Evolutionary conservation across 2,888 invertebrate species (phyloP).

Genomic region (Caenorhabditis becei): DNA sequence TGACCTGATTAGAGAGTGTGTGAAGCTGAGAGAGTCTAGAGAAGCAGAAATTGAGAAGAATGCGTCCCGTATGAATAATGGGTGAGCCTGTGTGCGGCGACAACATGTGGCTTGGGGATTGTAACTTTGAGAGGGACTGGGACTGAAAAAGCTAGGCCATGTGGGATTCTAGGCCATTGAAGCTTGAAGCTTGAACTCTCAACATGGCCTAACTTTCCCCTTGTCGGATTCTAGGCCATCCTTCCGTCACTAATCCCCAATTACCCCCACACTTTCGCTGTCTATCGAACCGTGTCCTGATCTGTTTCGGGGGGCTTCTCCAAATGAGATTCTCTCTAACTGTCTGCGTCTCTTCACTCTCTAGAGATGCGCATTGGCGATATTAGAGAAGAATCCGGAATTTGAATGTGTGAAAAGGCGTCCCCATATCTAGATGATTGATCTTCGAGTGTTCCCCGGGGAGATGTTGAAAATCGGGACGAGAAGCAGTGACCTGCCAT

Average conservation of each 20-base stretch:
- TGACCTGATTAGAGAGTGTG: background rate
- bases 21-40: background rate
- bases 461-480: too few relatives aligned
- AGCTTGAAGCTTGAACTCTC: too few relatives aligned
- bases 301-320: background rate
- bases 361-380: too few relatives aligned
- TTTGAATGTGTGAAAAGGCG: background rate
- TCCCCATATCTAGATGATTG: too few relatives aligned
- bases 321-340: too few relatives aligned
- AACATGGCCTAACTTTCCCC: too few relatives aligned
- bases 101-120: background rate
- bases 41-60: background rate
- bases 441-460: too few relatives aligned
- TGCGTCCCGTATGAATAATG: background rate
- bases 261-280: conserved; percentile 36
- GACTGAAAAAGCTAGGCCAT: too few relatives aligned
- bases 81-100: background rate
- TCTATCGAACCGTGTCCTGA: conserved; percentile 43
- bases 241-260: background rate
- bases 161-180: conserved; percentile 1
- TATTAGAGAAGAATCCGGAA: background rate
- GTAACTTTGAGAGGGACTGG: too few relatives aligned
- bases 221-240: conserved; percentile 7
- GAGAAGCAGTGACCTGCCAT: too few relatives aligned
- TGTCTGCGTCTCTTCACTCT: too few relatives aligned